phyloP scores from a whole-genome alignment of 2,113 vertebrate genomes.

The Laticauda colubrina region DNA sequence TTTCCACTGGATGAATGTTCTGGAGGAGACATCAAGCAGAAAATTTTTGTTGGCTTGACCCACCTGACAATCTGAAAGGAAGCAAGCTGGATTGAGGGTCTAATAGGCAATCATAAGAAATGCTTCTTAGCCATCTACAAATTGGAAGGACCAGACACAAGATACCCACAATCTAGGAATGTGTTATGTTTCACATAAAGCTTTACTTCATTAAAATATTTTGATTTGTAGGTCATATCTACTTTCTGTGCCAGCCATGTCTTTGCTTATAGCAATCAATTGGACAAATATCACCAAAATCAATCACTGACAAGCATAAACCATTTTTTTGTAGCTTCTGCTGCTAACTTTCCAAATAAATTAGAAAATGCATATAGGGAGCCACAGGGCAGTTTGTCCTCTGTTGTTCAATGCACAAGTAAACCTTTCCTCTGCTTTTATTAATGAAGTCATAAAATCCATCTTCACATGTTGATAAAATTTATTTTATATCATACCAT shows the following conservation, averaged over 20 bases:
- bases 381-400: not conserved
- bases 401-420: not conserved
- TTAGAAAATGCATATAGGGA: not conserved
- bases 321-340: conserved; percentile 3
- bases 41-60: not conserved
- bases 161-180: not conserved
- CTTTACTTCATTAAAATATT: not conserved
- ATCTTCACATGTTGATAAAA: not conserved
- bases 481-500: not conserved
- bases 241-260: not conserved
- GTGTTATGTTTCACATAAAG: not conserved
- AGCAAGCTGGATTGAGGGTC: not conserved
- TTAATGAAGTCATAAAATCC: not conserved
- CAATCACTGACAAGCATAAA: not conserved
- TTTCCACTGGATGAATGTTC: not conserved
- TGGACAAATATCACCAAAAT: not conserved
- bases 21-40: not conserved
- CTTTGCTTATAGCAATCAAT: conserved; percentile 1
- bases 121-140: not conserved
- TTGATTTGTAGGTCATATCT: conserved; percentile 1
- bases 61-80: not conserved
- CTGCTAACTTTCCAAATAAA: not conserved
- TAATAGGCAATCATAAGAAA: not conserved
- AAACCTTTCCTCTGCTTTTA: not conserved
- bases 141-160: not conserved